Base-by-base conservation (phyloP, 2,888 invertebrate species). In the Scaeva pyrastri region DNA sequence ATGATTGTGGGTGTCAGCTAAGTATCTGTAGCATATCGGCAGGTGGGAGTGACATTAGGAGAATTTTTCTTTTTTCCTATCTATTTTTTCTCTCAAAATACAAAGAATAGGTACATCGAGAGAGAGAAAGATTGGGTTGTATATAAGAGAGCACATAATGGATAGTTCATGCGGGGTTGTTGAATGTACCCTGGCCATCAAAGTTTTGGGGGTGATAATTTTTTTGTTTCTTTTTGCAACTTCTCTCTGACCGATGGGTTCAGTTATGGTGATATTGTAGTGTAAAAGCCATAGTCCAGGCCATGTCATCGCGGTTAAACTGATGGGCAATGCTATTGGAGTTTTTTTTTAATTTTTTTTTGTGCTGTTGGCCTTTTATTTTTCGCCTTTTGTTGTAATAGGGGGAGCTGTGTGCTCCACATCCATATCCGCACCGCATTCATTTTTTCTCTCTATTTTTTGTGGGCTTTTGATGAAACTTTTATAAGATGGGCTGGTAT, bases 241-340 rank as follows among this genome's bases (percentile, higher is more conserved):
- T 68, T 81, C 77, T 88, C 68, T 68, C 45, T 66, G 87, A 87
- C 88, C 88, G 88, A 88, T 84, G 74, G 50, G 87, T 88, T 88
- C 88, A 88, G 87, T 80, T 68, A 83, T 76, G 74, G 79, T 66
- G 66, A 66, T 66, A 66, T 48, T 66, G 64, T 80, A 73, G 80
- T 87, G 80, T 87, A 88, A 86, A 91, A 91, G 90, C 90, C 90
- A 90, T 90, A 90, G 91, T 90, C 90, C 90, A 89, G 90, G 91
- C 90, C 91, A 91, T 91, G 91, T 91, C 91, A 91, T 90, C 89
- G 90, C 90, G 91, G 91, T 91, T 91, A 91, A 91, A 91, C 91
- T 91, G 91, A 91, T 91, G 91, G 91, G 89, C 90, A 90, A 89
- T 82, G 86, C 74, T 81, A 48, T 66, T 48, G 75, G 14, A 78